Percentiles rank a stretch among this genome's conserved stretches.
Conservation (phyloP, 2,888 invertebrate genomes). For the Eubasilissa splendida region DNA sequence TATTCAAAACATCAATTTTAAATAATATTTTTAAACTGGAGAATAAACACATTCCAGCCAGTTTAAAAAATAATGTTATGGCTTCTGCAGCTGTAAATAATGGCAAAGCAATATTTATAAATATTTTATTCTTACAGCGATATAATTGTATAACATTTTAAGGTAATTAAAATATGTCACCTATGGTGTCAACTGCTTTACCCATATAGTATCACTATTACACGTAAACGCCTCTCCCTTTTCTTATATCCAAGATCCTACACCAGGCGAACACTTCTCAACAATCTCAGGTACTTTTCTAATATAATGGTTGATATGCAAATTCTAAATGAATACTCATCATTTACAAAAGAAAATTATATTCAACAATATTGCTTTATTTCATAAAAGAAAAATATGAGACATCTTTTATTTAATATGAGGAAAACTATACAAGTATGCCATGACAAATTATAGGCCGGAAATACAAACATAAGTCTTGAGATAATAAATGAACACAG, state of each 20-base stretch:
- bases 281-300: slow-evolving; percentile 57
- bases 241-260: slow-evolving; percentile 21
- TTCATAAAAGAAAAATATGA: background rate
- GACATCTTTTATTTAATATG: too few relatives aligned
- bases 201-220: slow-evolving; percentile 23
- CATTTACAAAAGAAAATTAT: background rate
- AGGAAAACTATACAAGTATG: too few relatives aligned
- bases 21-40: slow-evolving; percentile 26
- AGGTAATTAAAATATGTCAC: slow-evolving; percentile 47
- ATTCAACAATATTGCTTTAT: background rate
- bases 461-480: too few relatives aligned
- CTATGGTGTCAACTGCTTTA: slow-evolving; percentile 39
- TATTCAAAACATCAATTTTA: slow-evolving; percentile 40
- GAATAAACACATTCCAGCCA: slow-evolving; percentile 45
- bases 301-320: slow-evolving; percentile 54
- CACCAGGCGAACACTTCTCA: slow-evolving; percentile 35
- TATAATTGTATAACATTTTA: slow-evolving; percentile 44
- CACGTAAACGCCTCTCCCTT: background rate
- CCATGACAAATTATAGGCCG: too few relatives aligned
- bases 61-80: slow-evolving; percentile 8
- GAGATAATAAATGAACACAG: too few relatives aligned
- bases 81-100: slow-evolving; percentile 47
- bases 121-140: slow-evolving; percentile 29
- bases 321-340: slow-evolving; percentile 43
- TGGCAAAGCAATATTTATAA: slow-evolving; percentile 44